Evolutionary conservation across 2,888 invertebrate species (phyloP), one percentile per base, ranked within the genome.

Genomic region (Ophion costatus): DNA sequence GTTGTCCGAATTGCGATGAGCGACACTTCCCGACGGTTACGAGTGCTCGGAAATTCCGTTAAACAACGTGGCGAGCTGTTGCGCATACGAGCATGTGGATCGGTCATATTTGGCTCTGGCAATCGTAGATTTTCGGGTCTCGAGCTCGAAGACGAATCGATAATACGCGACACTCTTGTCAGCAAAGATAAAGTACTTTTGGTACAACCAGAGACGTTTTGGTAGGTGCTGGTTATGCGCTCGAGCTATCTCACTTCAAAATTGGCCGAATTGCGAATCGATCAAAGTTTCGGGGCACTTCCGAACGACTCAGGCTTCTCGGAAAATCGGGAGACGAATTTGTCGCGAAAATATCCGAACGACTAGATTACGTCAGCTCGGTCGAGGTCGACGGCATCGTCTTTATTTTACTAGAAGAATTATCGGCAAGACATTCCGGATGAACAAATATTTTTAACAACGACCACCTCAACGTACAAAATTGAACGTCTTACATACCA

Each of bases 101-200:
- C 11, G 22, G 29, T 79, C 42, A 79, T 70, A 51, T 79, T 79
- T 83, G 38, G 80, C 42, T 75, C 75, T 83, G 38, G 80, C 42
- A 66, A 66, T 33, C 20, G 73, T 11, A 29, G 56, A 11, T 22
- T 22, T 57, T n/a, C 17, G n/a, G 20, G 38, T 14, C 29, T 20
- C 17, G 64, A 33, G 11, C n/a, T 10, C n/a, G n/a, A 22, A 70
- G 51, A 24, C 11, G 57, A 83, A 75, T 75, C 57, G 69, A 79
- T 64, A 70, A 63, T 20, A 7, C 51, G 10, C 10, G 24, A 45
- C 45, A 64, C 7, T 45, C 29, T 42, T 63, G 51, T 64, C 20
- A 17, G 17, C 38, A 14, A 17, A 45, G 45, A 22, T 11, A 7
- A 45, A 45, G 29, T 42, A 45, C n/a, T 63, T 45, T 63, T 45